Evolutionary conservation across 1,140 invertebrate species (phyloP).

Genomic region (Heterodera schachtii): DNA sequence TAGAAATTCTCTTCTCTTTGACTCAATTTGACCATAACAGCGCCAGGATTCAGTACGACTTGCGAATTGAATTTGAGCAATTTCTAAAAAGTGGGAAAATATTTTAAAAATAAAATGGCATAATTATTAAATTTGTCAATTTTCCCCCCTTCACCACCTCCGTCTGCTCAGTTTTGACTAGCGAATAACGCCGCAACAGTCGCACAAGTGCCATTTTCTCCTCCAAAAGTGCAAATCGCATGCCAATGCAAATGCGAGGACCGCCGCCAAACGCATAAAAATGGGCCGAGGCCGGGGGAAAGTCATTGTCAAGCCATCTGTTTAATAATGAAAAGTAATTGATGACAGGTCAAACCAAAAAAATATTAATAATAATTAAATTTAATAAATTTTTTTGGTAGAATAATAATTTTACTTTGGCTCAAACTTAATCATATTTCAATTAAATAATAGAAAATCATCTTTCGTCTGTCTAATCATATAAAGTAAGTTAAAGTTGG

Average conservation of each 20-base stretch:
- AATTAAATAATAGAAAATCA: no score
- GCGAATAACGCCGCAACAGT: constrained; percentile 58
- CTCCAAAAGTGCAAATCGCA: constrained; percentile 74
- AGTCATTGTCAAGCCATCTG: constrained; percentile 24
- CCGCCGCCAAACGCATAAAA: constrained; percentile 70
- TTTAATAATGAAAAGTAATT: background rate
- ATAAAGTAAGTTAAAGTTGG: no score
- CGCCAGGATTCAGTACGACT: constrained; percentile 17
- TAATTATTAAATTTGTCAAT: background rate
- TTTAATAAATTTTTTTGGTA: no score
- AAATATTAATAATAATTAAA: no score
- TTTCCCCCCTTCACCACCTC: background rate
- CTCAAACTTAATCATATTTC: no score
- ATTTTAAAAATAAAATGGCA: background rate
- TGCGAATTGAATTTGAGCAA: background rate
- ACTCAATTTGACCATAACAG: constrained; percentile 3
- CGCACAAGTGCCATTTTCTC: constrained; percentile 71
- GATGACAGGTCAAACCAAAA: background rate
- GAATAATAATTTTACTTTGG: no score
- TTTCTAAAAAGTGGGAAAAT: background rate
- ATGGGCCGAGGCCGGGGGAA: constrained; percentile 43
- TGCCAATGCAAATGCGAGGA: constrained; percentile 70
- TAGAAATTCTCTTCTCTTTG: background rate
- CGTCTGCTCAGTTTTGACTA: constrained; percentile 9
- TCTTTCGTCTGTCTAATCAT: no score